Conservation (phyloP, 2,888 invertebrate genomes). For the Drosophila infuscata region DNA sequence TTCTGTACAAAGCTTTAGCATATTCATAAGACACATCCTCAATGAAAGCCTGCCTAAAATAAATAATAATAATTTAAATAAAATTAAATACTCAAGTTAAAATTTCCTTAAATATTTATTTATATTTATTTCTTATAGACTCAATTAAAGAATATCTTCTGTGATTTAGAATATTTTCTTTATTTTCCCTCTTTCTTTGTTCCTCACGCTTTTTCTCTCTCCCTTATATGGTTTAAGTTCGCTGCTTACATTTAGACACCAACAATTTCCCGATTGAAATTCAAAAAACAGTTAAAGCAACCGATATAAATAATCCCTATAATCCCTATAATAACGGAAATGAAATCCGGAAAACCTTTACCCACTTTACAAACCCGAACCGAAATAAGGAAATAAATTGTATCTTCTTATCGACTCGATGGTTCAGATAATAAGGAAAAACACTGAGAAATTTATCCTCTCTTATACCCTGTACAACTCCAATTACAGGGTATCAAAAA, state of each 20-base stretch:
- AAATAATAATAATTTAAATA: not conserved
- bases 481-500: slow-evolving; percentile 38
- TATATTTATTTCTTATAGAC: not conserved
- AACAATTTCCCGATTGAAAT: too few species aligned
- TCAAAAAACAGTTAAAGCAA: not conserved
- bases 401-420: not conserved
- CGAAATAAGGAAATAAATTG: not conserved
- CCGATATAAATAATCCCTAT: not conserved
- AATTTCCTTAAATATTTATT: not conserved
- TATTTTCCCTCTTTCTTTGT: not conserved
- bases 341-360: not conserved
- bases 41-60: not conserved
- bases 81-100: not conserved
- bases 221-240: too few species aligned
- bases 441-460: not conserved
- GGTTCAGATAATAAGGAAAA: not conserved
- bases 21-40: not conserved
- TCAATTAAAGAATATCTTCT: not conserved
- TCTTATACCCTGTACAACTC: not conserved
- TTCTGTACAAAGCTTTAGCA: not conserved
- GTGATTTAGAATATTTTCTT: not conserved
- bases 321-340: not conserved
- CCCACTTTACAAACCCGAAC: not conserved
- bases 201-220: fast-evolving
- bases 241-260: too few species aligned